phyloP scores from a whole-genome alignment of 2,113 vertebrate species.

The Myxocyprinus asiaticus region DNA sequence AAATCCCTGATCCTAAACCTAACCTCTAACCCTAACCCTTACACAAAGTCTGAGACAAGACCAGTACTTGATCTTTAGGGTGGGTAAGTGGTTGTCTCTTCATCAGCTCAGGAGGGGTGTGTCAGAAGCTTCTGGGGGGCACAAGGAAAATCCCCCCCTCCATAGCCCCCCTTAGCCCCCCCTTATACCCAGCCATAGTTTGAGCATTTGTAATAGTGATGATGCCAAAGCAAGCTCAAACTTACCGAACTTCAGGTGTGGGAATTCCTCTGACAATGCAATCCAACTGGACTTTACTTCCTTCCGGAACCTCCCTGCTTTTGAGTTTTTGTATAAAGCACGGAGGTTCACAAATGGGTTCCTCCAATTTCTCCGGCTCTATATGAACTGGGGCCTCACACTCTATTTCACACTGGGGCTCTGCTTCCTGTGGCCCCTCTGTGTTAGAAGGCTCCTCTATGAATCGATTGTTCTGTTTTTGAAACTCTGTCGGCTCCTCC shows the following conservation, averaged over 20 bases:
- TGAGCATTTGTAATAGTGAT: too few species aligned
- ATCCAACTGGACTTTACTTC: slow-evolving; percentile 91
- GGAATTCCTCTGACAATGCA: slow-evolving; percentile 93
- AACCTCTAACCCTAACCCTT: too few species aligned
- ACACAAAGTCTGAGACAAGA: too few species aligned
- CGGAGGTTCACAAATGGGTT: slow-evolving; percentile 84
- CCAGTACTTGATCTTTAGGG: too few species aligned
- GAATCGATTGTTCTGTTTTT: slow-evolving; percentile 58
- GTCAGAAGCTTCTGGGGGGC: too few species aligned
- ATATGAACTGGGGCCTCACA: slow-evolving; percentile 68
- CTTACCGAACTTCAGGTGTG: slow-evolving; percentile 94
- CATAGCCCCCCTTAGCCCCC: too few species aligned
- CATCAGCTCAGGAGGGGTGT: too few species aligned
- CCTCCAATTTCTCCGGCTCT: slow-evolving; percentile 72
- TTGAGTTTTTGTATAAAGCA: slow-evolving; percentile 90
- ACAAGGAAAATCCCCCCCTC: too few species aligned
- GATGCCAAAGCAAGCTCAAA: neutral
- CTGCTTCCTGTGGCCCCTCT: slow-evolving; percentile 60
- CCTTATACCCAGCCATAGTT: too few species aligned
- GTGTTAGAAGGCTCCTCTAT: slow-evolving; percentile 54
- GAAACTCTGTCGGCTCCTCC: neutral
- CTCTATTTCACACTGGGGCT: slow-evolving; percentile 8
- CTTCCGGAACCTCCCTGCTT: slow-evolving; percentile 94
- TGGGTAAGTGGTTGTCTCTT: too few species aligned
- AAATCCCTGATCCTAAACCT: too few species aligned